These are phyloP conservation scores for Mesorhabditis spiculigera DNA, from an alignment of 2,888 invertebrate species.

Conservation along the genomic window DNA sequence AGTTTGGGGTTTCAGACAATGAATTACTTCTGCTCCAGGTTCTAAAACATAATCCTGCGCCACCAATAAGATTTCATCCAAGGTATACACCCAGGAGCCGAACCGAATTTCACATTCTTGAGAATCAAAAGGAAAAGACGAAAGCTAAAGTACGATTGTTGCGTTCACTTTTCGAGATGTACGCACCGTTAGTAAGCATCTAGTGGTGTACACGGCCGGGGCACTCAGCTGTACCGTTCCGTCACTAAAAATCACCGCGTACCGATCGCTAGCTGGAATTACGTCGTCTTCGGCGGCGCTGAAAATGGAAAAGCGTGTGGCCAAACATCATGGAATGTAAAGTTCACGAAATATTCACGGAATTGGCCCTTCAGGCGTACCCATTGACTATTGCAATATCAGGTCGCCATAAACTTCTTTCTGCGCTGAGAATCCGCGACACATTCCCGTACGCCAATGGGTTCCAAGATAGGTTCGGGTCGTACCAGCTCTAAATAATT, in stretches of 20 bases:
- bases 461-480: neutral
- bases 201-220: constrained; percentile 14
- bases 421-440: neutral
- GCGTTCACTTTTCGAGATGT: neutral
- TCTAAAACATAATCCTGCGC: constrained; percentile 11
- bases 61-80: constrained; percentile 7
- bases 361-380: neutral
- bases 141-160: constrained; percentile 10
- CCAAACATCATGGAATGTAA: too few relatives aligned
- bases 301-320: neutral
- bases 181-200: constrained; percentile 12
- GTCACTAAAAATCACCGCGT: neutral
- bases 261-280: neutral
- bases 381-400: constrained; percentile 7
- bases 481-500: neutral
- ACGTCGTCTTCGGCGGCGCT: neutral
- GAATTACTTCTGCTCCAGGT: neutral
- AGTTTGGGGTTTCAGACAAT: neutral
- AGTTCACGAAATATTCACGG: too few relatives aligned
- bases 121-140: constrained; percentile 14
- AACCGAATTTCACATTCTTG: constrained; percentile 12
- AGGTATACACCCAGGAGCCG: constrained; percentile 15
- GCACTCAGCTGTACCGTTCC: neutral
- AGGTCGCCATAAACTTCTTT: neutral
- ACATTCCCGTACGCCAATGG: neutral